These are phyloP conservation scores for Magallana gigas DNA, from an alignment of 1,140 invertebrate genomes.

Conservation along the genomic window DNA sequence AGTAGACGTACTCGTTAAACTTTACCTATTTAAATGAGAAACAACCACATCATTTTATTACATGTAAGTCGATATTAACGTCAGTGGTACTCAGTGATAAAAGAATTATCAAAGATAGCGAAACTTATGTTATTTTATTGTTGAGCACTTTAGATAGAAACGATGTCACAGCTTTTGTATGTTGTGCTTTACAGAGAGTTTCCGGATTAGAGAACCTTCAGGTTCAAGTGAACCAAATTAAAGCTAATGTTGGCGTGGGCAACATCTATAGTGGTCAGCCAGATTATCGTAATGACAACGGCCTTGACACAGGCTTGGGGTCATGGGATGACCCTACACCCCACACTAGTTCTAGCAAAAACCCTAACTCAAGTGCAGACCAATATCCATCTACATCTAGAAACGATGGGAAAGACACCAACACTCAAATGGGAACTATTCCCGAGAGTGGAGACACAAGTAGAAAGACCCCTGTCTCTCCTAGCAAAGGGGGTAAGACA, in stretches of 20 bases:
- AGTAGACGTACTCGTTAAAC: too few species aligned
- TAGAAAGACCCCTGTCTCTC: conserved; percentile 49
- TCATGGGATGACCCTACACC: conserved; percentile 62
- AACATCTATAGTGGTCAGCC: conserved; percentile 41
- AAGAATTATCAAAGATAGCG: too few species aligned
- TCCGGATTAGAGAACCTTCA: conserved; percentile 70
- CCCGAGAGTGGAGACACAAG: conserved; percentile 53
- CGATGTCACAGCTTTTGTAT: conserved; percentile 17
- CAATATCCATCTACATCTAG: conserved; percentile 11
- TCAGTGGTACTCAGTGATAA: too few species aligned
- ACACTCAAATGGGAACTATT: conserved; percentile 52
- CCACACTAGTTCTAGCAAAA: conserved; percentile 12
- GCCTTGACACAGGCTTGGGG: conserved; percentile 52
- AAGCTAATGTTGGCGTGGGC: conserved; percentile 58
- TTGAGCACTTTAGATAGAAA: not conserved
- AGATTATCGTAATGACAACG: conserved; percentile 59
- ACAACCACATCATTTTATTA: too few species aligned
- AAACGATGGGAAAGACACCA: conserved; percentile 9
- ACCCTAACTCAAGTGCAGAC: conserved; percentile 30
- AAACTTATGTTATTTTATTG: not conserved
- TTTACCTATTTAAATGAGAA: too few species aligned
- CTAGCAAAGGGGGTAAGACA: conserved; percentile 33
- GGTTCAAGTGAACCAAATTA: conserved; percentile 68
- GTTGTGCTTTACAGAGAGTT: conserved; percentile 65
- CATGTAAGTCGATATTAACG: too few species aligned